These are phyloP conservation scores for Cyaniris semiargus DNA, from an alignment of 2,888 invertebrate species.

Conservation along the genomic window DNA sequence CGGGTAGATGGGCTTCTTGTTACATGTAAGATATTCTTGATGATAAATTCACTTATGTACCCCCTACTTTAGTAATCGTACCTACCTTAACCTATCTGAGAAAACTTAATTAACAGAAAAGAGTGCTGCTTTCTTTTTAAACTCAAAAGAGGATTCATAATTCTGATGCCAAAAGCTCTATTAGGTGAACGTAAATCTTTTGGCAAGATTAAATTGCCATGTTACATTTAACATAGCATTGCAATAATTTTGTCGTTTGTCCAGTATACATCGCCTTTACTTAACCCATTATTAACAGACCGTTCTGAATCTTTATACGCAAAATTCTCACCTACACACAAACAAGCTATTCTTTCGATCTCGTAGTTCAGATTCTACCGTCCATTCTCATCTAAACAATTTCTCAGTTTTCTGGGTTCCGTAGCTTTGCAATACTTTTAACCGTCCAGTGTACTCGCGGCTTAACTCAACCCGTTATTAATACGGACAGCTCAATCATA, in stretches of 20 bases:
- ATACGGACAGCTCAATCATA: conserved; percentile 77
- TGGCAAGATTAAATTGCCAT: too few species aligned
- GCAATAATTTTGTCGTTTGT: too few species aligned
- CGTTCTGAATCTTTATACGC: background rate
- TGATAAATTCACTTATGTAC: background rate
- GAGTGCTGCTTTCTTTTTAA: too few species aligned
- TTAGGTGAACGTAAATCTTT: too few species aligned
- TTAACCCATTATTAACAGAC: too few species aligned
- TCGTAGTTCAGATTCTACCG: background rate
- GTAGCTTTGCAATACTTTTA: too few species aligned
- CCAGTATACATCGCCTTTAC: too few species aligned
- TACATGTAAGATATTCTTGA: background rate
- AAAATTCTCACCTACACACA: background rate
- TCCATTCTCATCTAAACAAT: background rate
- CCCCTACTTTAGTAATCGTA: background rate
- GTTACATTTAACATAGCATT: too few species aligned
- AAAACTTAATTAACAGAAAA: too few species aligned
- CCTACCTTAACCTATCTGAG: background rate
- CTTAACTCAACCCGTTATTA: conserved; percentile 75
- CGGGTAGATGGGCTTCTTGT: conserved; percentile 41
- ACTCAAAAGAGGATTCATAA: too few species aligned
- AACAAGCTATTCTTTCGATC: background rate
- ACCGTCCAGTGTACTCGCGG: conserved; percentile 44
- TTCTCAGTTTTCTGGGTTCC: background rate
- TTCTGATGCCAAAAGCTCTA: too few species aligned